phyloP scores from a whole-genome alignment of 1,140 invertebrate species.

The Stegodyphus dumicola region DNA sequence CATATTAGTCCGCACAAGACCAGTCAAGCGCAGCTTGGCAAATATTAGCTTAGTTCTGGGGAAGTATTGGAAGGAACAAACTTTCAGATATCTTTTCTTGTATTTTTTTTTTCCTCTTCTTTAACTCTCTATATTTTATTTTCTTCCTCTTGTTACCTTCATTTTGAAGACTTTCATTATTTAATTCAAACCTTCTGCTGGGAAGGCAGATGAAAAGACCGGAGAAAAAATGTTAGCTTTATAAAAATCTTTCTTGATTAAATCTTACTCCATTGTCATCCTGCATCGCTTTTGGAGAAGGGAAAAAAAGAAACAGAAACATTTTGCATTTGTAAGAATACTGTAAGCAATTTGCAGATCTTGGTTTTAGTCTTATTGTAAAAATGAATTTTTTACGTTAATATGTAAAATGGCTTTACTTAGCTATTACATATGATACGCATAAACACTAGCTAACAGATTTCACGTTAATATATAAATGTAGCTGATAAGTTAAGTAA shows the following conservation, averaged over 20 bases:
- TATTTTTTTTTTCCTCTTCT: constrained; percentile 16
- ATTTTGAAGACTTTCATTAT: constrained; percentile 39
- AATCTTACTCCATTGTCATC: constrained; percentile 26
- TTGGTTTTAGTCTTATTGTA: too few species aligned
- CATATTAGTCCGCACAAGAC: constrained; percentile 27
- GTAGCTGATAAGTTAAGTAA: too few species aligned
- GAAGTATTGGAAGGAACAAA: constrained; percentile 13
- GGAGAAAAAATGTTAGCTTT: background rate
- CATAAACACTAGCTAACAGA: too few species aligned
- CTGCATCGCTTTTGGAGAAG: too few species aligned
- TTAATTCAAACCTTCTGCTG: constrained; percentile 19
- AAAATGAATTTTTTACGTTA: too few species aligned
- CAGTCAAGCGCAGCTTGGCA: constrained; percentile 29
- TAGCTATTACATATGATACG: too few species aligned
- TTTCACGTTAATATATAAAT: too few species aligned
- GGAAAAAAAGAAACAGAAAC: too few species aligned
- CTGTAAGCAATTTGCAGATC: too few species aligned
- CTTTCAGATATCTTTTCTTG: constrained; percentile 40
- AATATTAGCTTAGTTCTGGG: constrained; percentile 50
- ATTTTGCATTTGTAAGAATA: too few species aligned
- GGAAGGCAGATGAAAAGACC: background rate
- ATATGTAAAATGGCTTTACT: too few species aligned
- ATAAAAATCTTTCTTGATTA: constrained; percentile 42
- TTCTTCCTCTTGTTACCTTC: constrained; percentile 38
- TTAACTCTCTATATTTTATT: constrained; percentile 18